These are phyloP conservation scores for Halcyon leucocephala DNA, from an alignment of 2,797 vertebrate species.

Conservation along the genomic window DNA sequence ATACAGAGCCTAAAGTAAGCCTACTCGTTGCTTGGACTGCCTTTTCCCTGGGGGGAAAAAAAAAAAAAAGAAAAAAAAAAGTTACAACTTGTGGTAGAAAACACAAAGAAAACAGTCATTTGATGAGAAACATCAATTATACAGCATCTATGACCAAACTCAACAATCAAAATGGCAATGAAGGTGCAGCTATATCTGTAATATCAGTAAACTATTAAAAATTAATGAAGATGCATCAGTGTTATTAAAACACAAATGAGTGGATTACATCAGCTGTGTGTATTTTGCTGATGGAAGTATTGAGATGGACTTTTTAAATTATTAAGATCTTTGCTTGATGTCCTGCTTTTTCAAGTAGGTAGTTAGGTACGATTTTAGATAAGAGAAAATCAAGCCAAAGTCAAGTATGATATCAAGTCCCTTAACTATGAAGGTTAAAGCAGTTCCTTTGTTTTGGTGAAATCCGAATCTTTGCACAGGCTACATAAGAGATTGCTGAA, in stretches of 20 bases:
- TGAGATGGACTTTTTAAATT: not conserved
- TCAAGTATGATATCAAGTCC: not conserved
- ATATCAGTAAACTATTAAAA: not conserved
- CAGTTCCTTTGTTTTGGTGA: not conserved
- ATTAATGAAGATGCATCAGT: not conserved
- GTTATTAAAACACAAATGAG: not conserved
- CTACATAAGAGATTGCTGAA: not conserved
- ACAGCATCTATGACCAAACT: not conserved
- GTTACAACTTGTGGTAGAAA: not conserved
- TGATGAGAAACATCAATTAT: not conserved
- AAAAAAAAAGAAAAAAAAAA: not conserved
- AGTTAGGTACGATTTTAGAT: not conserved
- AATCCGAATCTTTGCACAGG: not conserved
- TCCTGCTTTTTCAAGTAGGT: not conserved
- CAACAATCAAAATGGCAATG: not conserved
- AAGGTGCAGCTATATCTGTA: not conserved
- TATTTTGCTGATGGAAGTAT: not conserved
- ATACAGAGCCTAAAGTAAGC: not conserved
- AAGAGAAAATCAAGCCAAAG: not conserved
- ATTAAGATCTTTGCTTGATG: not conserved
- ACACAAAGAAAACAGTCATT: not conserved
- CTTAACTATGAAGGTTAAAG: not conserved
- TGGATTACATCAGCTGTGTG: not conserved
- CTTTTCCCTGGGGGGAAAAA: not conserved
- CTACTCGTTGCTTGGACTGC: rapidly evolving